These are phyloP conservation scores for Branchellion lobata DNA, from an alignment of 2,888 invertebrate genomes.

Conservation along the genomic window DNA sequence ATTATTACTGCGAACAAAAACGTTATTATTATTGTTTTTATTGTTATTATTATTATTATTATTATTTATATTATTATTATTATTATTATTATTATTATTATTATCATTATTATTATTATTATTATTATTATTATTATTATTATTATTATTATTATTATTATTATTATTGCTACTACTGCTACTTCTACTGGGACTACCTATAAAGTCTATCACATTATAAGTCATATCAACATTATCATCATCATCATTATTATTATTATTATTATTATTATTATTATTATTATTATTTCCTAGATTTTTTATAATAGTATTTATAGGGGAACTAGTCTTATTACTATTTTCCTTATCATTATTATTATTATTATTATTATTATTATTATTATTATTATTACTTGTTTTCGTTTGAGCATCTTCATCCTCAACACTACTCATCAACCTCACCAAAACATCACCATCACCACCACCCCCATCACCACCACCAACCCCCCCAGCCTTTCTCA, in stretches of 20 bases:
- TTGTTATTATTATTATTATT: slow-evolving; percentile 1
- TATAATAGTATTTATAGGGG: too few species aligned
- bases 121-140: background rate
- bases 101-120: background rate
- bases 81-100: background rate
- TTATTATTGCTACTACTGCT: background rate
- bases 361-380: slow-evolving; percentile 9
- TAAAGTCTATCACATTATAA: too few species aligned
- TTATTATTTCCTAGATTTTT: too few species aligned
- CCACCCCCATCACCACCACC: background rate
- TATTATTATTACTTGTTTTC: background rate
- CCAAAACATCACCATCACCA: slow-evolving; percentile 4
- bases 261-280: slow-evolving; percentile 16
- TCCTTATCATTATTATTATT: too few species aligned
- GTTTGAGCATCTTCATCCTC: background rate
- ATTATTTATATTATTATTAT: slow-evolving; percentile 4
- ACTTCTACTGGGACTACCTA: too few species aligned
- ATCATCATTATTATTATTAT: background rate
- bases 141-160: background rate
- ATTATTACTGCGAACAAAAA: too few species aligned
- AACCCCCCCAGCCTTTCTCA: background rate
- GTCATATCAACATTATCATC: too few species aligned
- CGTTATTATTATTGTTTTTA: too few species aligned
- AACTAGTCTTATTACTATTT: too few species aligned
- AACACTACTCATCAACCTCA: background rate